These are phyloP conservation scores for Tychaedon coryphoeus DNA, from an alignment of 2,113 vertebrate species.

Conservation along the genomic window DNA sequence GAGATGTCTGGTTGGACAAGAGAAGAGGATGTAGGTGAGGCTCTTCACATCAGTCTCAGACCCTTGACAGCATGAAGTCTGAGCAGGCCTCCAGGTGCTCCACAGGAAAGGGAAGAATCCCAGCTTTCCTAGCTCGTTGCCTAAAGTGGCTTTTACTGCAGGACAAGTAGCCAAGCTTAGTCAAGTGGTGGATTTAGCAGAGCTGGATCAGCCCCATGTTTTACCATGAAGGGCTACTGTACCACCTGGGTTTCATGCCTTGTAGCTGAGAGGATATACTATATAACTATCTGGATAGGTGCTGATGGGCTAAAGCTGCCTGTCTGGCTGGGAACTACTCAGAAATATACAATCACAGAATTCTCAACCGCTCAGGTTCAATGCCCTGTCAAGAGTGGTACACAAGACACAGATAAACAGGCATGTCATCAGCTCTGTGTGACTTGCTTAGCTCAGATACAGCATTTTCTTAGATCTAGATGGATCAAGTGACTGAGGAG, in stretches of 20 bases:
- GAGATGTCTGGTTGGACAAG: neutral
- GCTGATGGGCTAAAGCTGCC: neutral
- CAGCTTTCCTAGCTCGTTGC: accelerated
- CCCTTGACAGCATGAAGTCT: accelerated
- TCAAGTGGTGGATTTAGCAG: neutral
- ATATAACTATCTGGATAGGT: neutral
- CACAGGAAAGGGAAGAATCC: neutral
- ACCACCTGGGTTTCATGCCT: neutral
- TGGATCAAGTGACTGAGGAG: neutral
- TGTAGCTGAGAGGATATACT: neutral
- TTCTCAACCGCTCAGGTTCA: neutral
- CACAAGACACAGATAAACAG: neutral
- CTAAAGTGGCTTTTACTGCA: neutral
- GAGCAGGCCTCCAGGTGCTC: neutral
- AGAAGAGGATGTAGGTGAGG: neutral
- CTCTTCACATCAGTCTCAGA: neutral
- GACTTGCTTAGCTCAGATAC: neutral
- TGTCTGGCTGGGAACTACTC: neutral
- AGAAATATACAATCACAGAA: neutral
- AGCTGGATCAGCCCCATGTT: neutral
- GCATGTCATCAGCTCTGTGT: neutral
- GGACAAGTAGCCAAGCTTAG: neutral
- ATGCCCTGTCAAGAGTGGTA: neutral
- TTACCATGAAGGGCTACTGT: neutral
- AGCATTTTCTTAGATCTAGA: neutral